phyloP scores from a whole-genome alignment of 92 coral and sea anemone genomes.

The Actinernus sp. region DNA sequence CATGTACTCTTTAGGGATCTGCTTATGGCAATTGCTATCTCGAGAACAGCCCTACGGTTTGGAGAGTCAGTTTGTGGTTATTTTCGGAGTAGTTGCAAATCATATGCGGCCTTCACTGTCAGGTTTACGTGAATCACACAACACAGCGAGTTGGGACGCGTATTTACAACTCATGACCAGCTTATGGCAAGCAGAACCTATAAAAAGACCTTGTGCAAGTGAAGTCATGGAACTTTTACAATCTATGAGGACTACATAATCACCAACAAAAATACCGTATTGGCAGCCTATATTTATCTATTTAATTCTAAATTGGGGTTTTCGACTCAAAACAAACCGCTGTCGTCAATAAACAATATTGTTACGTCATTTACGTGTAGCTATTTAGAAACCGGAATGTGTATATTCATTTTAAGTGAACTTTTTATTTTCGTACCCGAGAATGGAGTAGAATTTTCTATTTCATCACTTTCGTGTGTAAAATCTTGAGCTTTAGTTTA shows the following conservation, averaged over 20 bases:
- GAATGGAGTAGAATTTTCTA: no score
- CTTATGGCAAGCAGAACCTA: constrained; percentile 79
- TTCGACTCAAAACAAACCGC: no score
- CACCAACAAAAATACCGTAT: no score
- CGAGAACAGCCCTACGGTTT: constrained; percentile 93
- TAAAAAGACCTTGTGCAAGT: constrained; percentile 70
- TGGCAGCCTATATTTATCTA: no score
- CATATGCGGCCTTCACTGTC: constrained; percentile 79
- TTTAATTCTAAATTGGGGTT: no score
- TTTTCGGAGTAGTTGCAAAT: constrained; percentile 94
- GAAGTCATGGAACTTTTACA: constrained; percentile 38
- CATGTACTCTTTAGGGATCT: constrained; percentile 89
- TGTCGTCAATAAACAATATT: no score
- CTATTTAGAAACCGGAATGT: no score
- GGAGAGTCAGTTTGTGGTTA: constrained; percentile 91
- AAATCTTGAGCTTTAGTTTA: no score
- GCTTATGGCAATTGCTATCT: constrained; percentile 94
- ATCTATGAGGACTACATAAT: constrained; percentile 7
- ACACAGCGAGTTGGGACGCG: constrained; percentile 14
- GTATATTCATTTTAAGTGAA: no score
- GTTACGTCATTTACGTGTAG: no score
- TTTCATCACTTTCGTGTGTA: no score
- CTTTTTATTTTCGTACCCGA: no score
- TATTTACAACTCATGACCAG: constrained; percentile 78
- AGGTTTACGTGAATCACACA: constrained; percentile 41